Percentiles rank a stretch among this genome's conserved stretches.
These are phyloP conservation scores for Bombyx mori DNA, from an alignment of 1,140 invertebrate species.

Conservation along the genomic window ASM3026992v2 NC_085124.1:6905501-6906000, in stretches of 20 bases:
- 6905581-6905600: too few species aligned
- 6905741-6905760: constrained; percentile 6
- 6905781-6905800: constrained; percentile 20
- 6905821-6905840: constrained; percentile 25
- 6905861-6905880: constrained; percentile 17
- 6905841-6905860: constrained; percentile 12
- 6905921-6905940: background rate
- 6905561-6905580: too few species aligned
- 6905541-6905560: too few species aligned
- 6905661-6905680: too few species aligned
- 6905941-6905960: too few species aligned
- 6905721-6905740: constrained; percentile 1
- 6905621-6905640: too few species aligned
- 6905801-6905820: constrained; percentile 15
- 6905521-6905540: too few species aligned
- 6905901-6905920: constrained; percentile 4
- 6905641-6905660: too few species aligned
- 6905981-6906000: background rate
- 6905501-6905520: too few species aligned
- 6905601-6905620: too few species aligned
- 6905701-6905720: background rate
- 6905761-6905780: constrained; percentile 16
- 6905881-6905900: constrained; percentile 23
- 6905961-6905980: background rate
- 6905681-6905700: too few species aligned